These are phyloP conservation scores for Euzophera pinguis DNA, from an alignment of 2,888 invertebrate species.

Conservation along the genomic window DNA sequence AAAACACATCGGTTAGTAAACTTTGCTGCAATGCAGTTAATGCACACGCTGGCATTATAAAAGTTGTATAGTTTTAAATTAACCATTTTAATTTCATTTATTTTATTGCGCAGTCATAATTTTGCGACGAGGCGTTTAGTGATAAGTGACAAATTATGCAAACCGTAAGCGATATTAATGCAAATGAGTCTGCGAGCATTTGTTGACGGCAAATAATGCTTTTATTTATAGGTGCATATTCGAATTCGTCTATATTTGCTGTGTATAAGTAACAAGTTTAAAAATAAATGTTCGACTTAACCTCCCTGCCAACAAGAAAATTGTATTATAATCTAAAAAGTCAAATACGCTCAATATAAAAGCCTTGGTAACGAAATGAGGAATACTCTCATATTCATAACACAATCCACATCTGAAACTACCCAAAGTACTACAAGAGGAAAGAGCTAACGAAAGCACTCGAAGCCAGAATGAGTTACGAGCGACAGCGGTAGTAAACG, in stretches of 20 bases:
- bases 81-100: constrained; percentile 45
- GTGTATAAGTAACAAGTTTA: no score
- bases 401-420: background rate
- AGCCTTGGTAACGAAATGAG: no score
- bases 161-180: constrained; percentile 33
- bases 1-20: constrained; percentile 37
- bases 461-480: constrained; percentile 35
- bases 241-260: background rate
- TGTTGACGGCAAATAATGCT: constrained; percentile 11
- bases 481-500: constrained; percentile 65
- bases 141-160: constrained; percentile 49
- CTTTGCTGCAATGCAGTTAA: constrained; percentile 49
- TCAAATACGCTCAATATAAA: no score
- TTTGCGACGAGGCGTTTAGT: constrained; percentile 38
- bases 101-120: constrained; percentile 36
- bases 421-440: background rate
- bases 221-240: background rate
- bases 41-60: constrained; percentile 50
- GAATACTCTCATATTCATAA: background rate
- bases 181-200: constrained; percentile 22
- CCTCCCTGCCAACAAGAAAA: no score
- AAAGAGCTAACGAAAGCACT: constrained; percentile 4
- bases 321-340: no score
- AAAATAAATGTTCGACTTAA: no score
- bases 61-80: constrained; percentile 41